A percentile compares a stretch with the other conserved stretches of the same genome.
These are phyloP conservation scores for Xestia rhomboidea DNA, from an alignment of 2,888 invertebrate species.

Conservation along the genomic window DNA sequence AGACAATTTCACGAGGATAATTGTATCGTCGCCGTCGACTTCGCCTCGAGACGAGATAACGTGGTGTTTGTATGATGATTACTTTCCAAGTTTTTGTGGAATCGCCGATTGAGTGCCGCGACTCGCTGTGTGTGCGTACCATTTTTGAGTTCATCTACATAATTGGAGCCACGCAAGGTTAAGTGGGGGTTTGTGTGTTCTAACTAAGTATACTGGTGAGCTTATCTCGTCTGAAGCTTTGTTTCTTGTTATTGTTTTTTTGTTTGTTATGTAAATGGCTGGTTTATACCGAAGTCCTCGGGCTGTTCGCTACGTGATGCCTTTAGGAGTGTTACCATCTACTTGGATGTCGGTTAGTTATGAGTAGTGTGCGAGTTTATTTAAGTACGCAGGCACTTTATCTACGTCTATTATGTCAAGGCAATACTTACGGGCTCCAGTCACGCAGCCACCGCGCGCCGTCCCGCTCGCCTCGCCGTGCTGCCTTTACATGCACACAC, in stretches of 20 bases:
- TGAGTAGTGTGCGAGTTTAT: slow-evolving; percentile 43
- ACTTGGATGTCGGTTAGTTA: slow-evolving; percentile 22
- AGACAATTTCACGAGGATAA: slow-evolving; percentile 74
- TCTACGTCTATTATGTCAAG: slow-evolving; percentile 76
- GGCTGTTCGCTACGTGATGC: slow-evolving; percentile 9
- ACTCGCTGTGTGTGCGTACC: slow-evolving; percentile 28
- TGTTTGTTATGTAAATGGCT: slow-evolving; percentile 33
- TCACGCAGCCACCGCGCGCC: slow-evolving; percentile 74
- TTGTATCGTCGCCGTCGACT: slow-evolving; percentile 69
- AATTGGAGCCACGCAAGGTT: slow-evolving; percentile 56
- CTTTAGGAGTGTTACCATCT: neutral
- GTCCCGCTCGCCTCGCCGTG: slow-evolving; percentile 60
- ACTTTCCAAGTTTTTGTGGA: slow-evolving; percentile 67
- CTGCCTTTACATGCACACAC: slow-evolving; percentile 54
- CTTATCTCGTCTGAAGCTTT: slow-evolving; percentile 43
- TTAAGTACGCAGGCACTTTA: slow-evolving; percentile 63
- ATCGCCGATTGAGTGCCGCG: slow-evolving; percentile 56
- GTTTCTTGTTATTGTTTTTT: slow-evolving; percentile 47
- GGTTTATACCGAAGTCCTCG: slow-evolving; percentile 18
- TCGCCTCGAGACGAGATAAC: slow-evolving; percentile 67
- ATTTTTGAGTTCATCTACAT: slow-evolving; percentile 60
- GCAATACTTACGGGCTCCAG: slow-evolving; percentile 78
- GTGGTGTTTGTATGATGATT: slow-evolving; percentile 68
- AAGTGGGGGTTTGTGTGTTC: slow-evolving; percentile 36
- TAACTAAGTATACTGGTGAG: slow-evolving; percentile 41